Evolutionary conservation across 2,797 vertebrate species (phyloP), one percentile per base, ranked within the genome.

Genomic region (Sebastes miniatus): DNA sequence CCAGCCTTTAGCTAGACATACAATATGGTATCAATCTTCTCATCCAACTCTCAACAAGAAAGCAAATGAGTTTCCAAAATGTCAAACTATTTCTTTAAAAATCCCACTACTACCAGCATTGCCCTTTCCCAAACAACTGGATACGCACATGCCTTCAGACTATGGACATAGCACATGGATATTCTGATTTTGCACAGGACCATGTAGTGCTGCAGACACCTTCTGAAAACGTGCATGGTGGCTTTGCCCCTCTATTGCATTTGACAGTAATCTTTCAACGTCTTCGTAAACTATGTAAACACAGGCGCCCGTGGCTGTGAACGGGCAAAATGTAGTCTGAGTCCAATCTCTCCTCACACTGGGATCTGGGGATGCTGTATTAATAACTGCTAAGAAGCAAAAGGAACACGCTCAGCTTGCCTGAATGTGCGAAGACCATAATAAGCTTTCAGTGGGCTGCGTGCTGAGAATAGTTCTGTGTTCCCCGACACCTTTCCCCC

Each of bases 271-370:
- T 94, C 93, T 93, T 88, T 95, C 91, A 93, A 27, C 88, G 67
- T 87, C 85, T 87, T 82, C 83, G 83, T 90, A 86, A 95, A 91
- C 86, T 93, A 91, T 93, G 93, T 94, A 94, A 95, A 96, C 92
- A 91, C 80, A 78, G 76, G 67, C 80, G 66, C 65, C 62, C 4
- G 57, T 59, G 59, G 87, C 82, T 80, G 75, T 57, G 57, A 87
- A 70, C 59, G 68, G 76, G 75, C 69, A 79, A 86, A 88, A 80
- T 57, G 50, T 63, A 50, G 76, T 62, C 47, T 63, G 73, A 91
- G 92, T 90, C 83, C 79, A 86, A 89, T 93, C 91, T 87, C 75
- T 87, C 86, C 69, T 77, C 81, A 73, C 85, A 16, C 70, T 58
- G 67, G 69, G 74, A 87, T 78, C 67, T 65, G 70, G 29, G 76